Percentiles rank a stretch among this genome's conserved stretches.
Conservation (phyloP, 1,140 invertebrate genomes). For the Yoshiicerus persimilis region DNA sequence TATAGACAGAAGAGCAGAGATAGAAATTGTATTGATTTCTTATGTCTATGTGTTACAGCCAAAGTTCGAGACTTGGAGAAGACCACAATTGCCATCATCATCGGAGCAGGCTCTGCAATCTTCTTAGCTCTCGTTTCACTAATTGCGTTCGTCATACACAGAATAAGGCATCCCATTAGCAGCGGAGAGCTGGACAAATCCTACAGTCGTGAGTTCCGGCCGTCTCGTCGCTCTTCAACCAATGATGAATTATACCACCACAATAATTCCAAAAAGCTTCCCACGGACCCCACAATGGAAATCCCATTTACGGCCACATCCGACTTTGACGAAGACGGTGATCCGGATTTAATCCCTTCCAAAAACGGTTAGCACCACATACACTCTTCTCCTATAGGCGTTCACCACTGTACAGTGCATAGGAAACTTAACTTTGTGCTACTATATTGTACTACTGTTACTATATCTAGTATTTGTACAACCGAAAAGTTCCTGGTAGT, state of each 20-base stretch:
- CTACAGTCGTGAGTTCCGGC: slow-evolving; percentile 45
- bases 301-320: slow-evolving; percentile 39
- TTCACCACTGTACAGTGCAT: neutral
- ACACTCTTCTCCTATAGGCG: neutral
- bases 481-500: neutral
- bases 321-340: slow-evolving; percentile 46
- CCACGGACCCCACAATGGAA: slow-evolving; percentile 40
- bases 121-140: slow-evolving; percentile 39
- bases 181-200: slow-evolving; percentile 45
- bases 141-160: slow-evolving; percentile 48
- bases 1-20: no score
- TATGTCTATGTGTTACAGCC: slow-evolving; percentile 32
- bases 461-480: neutral
- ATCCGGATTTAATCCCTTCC: slow-evolving; percentile 49
- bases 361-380: slow-evolving; percentile 44
- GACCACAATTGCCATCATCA: slow-evolving; percentile 49
- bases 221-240: slow-evolving; percentile 43
- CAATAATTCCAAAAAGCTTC: slow-evolving; percentile 44
- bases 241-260: slow-evolving; percentile 48
- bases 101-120: slow-evolving; percentile 44
- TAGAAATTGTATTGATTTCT: neutral
- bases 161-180: slow-evolving; percentile 46
- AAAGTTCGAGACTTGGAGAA: slow-evolving; percentile 49
- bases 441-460: neutral
- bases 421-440: neutral